Evolutionary conservation across 1,140 invertebrate genomes (phyloP).

Genomic region (Bathynomus jamesi): DNA sequence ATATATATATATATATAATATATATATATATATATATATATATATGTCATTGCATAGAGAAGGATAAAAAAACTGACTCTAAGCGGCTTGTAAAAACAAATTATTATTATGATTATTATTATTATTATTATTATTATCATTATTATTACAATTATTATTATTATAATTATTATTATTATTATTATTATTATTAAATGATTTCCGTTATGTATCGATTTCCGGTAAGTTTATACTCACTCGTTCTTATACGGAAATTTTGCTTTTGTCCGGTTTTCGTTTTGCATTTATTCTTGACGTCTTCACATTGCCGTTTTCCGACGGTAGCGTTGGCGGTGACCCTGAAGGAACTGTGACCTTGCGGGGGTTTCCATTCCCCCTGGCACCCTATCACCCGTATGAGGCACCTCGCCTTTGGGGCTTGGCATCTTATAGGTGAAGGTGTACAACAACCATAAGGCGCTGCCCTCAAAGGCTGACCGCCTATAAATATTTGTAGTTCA

Average conservation of each 20-base stretch:
- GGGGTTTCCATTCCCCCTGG: not conserved
- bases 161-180: too few relatives aligned
- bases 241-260: not conserved
- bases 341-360: not conserved
- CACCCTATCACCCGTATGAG: not conserved
- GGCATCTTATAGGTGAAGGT: not conserved
- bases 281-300: not conserved
- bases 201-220: too few relatives aligned
- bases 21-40: slow-evolving; percentile 14
- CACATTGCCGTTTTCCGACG: not conserved
- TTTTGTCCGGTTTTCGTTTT: not conserved
- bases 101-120: too few relatives aligned
- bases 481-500: too few relatives aligned
- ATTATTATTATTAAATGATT: too few relatives aligned
- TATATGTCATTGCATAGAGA: too few relatives aligned
- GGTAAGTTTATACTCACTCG: too few relatives aligned
- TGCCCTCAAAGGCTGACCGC: too few relatives aligned
- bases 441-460: too few relatives aligned
- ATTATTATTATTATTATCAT: not conserved
- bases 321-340: not conserved
- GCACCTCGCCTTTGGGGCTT: not conserved
- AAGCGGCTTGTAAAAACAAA: too few relatives aligned
- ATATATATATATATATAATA: slow-evolving; percentile 10
- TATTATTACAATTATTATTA: too few relatives aligned
- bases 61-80: too few relatives aligned